Conservation (phyloP, 2,888 invertebrate genomes). For the Apotomis capreana region DNA sequence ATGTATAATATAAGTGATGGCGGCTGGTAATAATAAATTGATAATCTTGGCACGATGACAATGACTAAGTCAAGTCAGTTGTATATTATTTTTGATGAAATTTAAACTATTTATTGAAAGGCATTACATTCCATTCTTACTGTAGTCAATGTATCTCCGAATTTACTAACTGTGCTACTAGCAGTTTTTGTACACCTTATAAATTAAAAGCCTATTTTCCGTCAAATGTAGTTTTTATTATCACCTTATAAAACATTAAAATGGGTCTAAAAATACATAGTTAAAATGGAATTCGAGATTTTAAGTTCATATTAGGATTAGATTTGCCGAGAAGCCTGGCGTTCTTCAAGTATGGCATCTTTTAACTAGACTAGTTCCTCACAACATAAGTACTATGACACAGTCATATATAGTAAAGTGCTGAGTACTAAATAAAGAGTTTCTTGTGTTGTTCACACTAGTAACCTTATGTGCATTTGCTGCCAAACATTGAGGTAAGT, state of each 20-base stretch:
- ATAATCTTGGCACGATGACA: conserved; percentile 25
- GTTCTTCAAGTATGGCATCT: conserved; percentile 3
- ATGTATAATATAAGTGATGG: neutral
- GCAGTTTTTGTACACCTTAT: conserved; percentile 57
- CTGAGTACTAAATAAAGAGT: conserved; percentile 13
- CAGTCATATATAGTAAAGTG: neutral
- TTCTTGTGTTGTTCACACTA: neutral
- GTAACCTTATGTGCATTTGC: neutral
- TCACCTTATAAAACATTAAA: conserved; percentile 56
- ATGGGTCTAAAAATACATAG: conserved; percentile 65
- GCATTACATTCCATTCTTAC: conserved; percentile 35
- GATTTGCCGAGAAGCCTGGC: neutral
- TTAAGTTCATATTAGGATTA: conserved; percentile 52
- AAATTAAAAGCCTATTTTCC: conserved; percentile 69
- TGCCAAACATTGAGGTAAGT: conserved; percentile 1
- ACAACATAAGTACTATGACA: conserved; percentile 30
- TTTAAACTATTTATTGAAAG: conserved; percentile 34
- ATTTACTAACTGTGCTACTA: conserved; percentile 38
- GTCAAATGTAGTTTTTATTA: conserved; percentile 56
- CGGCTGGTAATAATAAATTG: neutral
- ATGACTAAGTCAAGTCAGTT: conserved; percentile 22
- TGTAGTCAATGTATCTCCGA: conserved; percentile 38
- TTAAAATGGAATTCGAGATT: conserved; percentile 63
- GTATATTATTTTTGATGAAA: conserved; percentile 34
- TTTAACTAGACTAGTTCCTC: conserved; percentile 32